A percentile compares a stretch with the other conserved stretches of the same genome.
Conservation (phyloP, 2,888 invertebrate genomes). For the Cheilosia vulpina region DNA sequence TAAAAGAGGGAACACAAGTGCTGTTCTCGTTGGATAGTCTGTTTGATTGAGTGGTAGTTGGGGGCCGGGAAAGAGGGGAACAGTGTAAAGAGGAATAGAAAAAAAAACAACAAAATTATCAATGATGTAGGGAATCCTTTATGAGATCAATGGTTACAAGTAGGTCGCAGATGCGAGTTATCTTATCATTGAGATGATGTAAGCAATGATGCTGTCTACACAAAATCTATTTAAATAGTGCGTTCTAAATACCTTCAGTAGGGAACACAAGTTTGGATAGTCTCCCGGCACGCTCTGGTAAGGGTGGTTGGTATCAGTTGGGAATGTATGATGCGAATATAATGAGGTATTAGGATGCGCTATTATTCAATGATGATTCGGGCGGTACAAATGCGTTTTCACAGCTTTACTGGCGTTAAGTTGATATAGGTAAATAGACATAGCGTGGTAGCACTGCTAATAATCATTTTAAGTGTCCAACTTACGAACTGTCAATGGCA, state of each 20-base stretch:
- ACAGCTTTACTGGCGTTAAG: not conserved
- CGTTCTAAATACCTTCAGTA: not conserved
- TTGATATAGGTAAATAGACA: no score
- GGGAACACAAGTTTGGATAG: no score
- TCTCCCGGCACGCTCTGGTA: not conserved
- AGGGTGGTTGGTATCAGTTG: not conserved
- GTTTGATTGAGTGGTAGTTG: not conserved
- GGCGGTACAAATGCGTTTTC: not conserved
- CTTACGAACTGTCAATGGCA: no score
- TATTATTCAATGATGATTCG: not conserved
- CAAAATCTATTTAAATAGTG: not conserved
- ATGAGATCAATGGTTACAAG: conserved; percentile 44
- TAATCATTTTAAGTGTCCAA: no score
- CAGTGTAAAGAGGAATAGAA: conserved; percentile 14
- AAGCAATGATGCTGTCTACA: not conserved
- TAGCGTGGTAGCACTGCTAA: no score
- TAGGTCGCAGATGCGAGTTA: not conserved
- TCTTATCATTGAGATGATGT: not conserved
- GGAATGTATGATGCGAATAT: conserved; percentile 1
- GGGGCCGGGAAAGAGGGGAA: conserved; percentile 3
- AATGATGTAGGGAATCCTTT: conserved; percentile 57
- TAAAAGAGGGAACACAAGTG: conserved; percentile 58
- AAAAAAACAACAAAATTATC: conserved; percentile 4
- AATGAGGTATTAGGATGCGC: conserved; percentile 3
- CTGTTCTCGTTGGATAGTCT: conserved; percentile 44